Conservation (phyloP, 2,797 vertebrate species). For the Spinus pinus region DNA sequence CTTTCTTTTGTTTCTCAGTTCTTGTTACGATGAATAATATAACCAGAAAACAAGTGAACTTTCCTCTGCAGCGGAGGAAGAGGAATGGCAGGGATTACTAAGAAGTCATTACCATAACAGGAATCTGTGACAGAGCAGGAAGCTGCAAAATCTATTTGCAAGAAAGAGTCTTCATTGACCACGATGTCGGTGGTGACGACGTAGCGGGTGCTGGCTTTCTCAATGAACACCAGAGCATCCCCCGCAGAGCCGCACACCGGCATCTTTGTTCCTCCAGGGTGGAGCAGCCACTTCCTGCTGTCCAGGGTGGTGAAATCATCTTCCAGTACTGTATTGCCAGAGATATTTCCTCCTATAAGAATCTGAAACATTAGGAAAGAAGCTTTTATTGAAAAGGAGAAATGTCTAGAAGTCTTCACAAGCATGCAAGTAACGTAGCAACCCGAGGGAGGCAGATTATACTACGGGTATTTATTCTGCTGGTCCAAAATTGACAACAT, state of each 20-base stretch:
- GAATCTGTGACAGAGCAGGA: slow-evolving; percentile 98
- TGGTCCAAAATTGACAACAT: neutral
- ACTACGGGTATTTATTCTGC: neutral
- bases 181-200: slow-evolving; percentile 94
- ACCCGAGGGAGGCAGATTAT: neutral
- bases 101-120: slow-evolving; percentile 88
- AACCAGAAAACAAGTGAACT: neutral
- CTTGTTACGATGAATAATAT: neutral
- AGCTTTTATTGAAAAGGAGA: neutral
- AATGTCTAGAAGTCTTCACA: neutral
- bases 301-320: slow-evolving; percentile 93
- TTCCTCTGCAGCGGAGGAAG: neutral
- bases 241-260: slow-evolving; percentile 96
- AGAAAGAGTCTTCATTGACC: slow-evolving; percentile 91
- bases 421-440: neutral
- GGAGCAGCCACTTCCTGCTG: slow-evolving; percentile 93
- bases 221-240: slow-evolving; percentile 95
- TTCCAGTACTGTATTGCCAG: slow-evolving; percentile 93
- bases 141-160: slow-evolving; percentile 97
- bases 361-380: slow-evolving; percentile 77
- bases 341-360: slow-evolving; percentile 95
- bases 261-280: slow-evolving; percentile 96
- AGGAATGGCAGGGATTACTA: neutral
- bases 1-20: neutral
- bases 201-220: slow-evolving; percentile 97